phyloP scores from a whole-genome alignment of 2,113 vertebrate species.

The Drymodes brunneopygia region DNA sequence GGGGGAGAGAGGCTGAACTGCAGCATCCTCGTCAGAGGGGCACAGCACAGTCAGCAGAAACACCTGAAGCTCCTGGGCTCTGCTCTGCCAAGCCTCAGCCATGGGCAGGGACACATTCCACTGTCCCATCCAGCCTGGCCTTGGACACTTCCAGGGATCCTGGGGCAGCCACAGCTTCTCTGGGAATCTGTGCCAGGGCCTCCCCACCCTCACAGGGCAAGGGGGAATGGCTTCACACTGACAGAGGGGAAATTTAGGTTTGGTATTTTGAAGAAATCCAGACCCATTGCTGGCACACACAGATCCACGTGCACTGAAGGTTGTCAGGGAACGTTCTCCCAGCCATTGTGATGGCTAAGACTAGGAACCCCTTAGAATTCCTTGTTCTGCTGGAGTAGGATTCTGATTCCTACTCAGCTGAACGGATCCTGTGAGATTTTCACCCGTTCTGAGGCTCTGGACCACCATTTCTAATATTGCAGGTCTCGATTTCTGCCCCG shows the following conservation, averaged over 20 bases:
- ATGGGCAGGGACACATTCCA: background rate
- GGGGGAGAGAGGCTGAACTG: background rate
- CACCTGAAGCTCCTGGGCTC: background rate
- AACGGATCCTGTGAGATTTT: background rate
- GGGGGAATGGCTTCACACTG: too few species aligned
- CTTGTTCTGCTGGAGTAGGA: background rate
- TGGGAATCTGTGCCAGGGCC: background rate
- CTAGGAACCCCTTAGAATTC: background rate
- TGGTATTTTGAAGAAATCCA: too few species aligned
- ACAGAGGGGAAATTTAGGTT: too few species aligned
- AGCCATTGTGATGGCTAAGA: background rate
- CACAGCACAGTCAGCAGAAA: background rate
- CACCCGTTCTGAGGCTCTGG: background rate
- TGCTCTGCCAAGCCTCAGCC: background rate
- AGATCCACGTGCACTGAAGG: background rate
- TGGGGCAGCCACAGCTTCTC: background rate
- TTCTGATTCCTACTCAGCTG: background rate
- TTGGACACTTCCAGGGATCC: background rate
- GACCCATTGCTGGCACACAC: background rate
- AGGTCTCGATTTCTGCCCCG: fast-evolving
- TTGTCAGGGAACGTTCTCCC: background rate
- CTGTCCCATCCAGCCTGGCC: background rate
- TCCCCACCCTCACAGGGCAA: fast-evolving
- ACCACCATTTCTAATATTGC: background rate
- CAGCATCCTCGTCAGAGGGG: background rate